Conservation (phyloP, 2,113 vertebrate genomes). For the Pitta sordida region DNA sequence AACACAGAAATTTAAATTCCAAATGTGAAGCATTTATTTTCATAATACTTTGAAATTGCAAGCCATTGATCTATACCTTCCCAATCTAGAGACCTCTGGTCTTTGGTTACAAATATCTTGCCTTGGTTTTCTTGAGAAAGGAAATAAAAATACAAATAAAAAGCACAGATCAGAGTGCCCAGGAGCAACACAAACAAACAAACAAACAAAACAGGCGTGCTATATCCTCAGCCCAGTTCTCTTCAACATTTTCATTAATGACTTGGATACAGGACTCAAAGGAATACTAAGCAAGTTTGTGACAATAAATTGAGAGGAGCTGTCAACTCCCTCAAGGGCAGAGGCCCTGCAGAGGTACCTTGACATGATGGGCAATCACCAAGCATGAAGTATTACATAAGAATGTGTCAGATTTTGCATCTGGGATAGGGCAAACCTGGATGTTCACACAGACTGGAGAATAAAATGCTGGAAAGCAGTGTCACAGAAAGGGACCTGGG, state of each 20-base stretch:
- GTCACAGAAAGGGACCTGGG: neutral
- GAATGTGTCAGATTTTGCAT: neutral
- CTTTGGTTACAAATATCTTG: fast-evolving
- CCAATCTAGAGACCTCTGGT: neutral
- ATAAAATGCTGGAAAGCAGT: neutral
- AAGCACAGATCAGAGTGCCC: neutral
- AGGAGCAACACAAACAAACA: neutral
- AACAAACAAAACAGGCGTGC: neutral
- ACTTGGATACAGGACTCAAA: neutral
- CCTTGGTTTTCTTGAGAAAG: neutral
- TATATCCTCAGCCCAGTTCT: neutral
- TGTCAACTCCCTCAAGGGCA: neutral
- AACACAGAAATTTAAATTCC: neutral
- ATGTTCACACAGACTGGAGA: neutral
- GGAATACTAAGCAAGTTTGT: neutral
- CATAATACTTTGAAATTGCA: neutral
- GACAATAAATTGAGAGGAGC: neutral
- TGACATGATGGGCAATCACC: neutral
- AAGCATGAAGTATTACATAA: neutral
- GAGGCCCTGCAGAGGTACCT: neutral
- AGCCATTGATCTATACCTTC: neutral
- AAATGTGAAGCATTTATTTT: neutral
- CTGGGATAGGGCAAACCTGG: neutral
- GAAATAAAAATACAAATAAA: neutral
- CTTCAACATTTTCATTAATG: neutral